Conservation (phyloP, 1,140 invertebrate genomes). For the Drosophila watanabei region DNA sequence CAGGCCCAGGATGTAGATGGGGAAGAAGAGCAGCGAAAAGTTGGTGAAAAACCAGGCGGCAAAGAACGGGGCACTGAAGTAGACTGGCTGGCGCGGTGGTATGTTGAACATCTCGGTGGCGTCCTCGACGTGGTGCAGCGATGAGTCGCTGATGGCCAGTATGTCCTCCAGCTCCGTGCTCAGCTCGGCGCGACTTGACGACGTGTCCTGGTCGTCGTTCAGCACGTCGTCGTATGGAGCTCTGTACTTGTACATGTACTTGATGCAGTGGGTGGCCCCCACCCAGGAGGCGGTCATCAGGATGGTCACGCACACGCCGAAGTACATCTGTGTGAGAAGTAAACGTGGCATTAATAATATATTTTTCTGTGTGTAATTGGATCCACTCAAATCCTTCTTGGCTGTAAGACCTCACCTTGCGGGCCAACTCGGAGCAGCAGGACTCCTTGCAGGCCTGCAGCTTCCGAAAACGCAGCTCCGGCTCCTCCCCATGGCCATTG, state of each 20-base stretch:
- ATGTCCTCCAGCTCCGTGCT: slow-evolving; percentile 85
- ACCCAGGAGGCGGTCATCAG: slow-evolving; percentile 95
- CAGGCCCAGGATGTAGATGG: slow-evolving; percentile 92
- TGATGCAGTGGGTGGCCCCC: slow-evolving; percentile 94
- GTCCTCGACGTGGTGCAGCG: slow-evolving; percentile 81
- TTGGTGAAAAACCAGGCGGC: slow-evolving; percentile 98
- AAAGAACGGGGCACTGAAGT: slow-evolving; percentile 94
- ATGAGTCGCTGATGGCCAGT: slow-evolving; percentile 86
- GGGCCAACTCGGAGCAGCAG: slow-evolving; percentile 90
- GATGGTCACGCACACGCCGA: slow-evolving; percentile 93
- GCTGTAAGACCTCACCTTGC: slow-evolving; percentile 86
- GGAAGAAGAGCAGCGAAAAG: slow-evolving; percentile 96
- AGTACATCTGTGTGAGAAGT: slow-evolving; percentile 89
- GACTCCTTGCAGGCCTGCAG: slow-evolving; percentile 88
- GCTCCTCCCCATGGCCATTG: slow-evolving; percentile 69
- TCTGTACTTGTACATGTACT: slow-evolving; percentile 91
- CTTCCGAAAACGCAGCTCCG: slow-evolving; percentile 65
- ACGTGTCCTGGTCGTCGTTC: slow-evolving; percentile 85
- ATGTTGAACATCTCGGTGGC: slow-evolving; percentile 83
- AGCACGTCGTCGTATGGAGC: slow-evolving; percentile 85
- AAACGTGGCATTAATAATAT: background rate
- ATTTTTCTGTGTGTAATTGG: too few relatives aligned
- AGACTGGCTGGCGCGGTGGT: slow-evolving; percentile 74
- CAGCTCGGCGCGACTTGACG: slow-evolving; percentile 83
- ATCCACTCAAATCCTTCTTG: background rate